Base-by-base conservation (phyloP, 2,888 invertebrate species). In the Timema podura region DNA sequence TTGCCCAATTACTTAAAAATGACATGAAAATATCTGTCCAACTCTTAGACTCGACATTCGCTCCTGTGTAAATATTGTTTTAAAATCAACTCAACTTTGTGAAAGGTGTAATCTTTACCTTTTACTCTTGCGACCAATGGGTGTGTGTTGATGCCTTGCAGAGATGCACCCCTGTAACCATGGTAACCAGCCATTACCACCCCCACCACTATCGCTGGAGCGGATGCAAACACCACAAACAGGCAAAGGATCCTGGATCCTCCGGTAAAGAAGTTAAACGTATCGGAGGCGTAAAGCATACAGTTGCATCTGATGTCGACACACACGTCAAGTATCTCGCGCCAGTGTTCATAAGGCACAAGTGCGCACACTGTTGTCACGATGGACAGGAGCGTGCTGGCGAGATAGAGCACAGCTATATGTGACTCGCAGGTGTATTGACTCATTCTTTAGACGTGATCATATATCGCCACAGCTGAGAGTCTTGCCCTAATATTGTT, bases 201-300 rank as follows among this genome's bases (percentile, higher is more conserved):
- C 5, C 77, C 77, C 6, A 80, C 57, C 5, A 79, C 10, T 80
- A 10, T 78, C 49, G 5, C 79, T 75, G 3, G 78, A 77, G 71
- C 77, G 79, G 5, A 77, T 15, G 71, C 71, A 64, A 67, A 68
- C 16, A 68, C 68, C 16, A 49, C 66, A 69, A 81, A 82, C 15
- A 79, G 78, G 69, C 83, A 83, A 6, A 80, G 73, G n/a, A 77
- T 77, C 6, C 76, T 79, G 66, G 79, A 77, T 5, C 83, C 82
- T 10, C 83, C 83, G 74, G 79, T 78, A 69, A 82, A 81, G 0
- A 76, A 78, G 57, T 76, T 78, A 70, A 80, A 80, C 3, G 80
- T 78, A 49, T 79, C 79, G 1, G 76, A 76, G 9, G 80, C 78
- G 70, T 81, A 81, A 6, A 83, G 76, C 70, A 83, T 78, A 72